Conservation (phyloP, 2,113 vertebrate genomes). For the Crotalus helleri region DNA sequence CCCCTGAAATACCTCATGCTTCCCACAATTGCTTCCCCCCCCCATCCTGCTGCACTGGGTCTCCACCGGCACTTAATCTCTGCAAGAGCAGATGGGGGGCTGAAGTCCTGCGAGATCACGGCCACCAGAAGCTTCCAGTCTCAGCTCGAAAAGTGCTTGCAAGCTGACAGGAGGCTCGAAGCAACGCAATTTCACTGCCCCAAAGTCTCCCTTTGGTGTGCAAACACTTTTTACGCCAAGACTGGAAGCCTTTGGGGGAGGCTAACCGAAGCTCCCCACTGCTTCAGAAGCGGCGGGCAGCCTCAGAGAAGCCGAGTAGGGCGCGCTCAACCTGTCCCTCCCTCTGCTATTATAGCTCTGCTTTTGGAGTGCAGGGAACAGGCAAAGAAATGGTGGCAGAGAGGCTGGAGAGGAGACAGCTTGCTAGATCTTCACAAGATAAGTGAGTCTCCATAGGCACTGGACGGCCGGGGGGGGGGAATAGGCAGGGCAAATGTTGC, state of each 20-base stretch:
- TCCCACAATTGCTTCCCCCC: no score
- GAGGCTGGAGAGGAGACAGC: neutral
- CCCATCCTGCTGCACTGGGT: no score
- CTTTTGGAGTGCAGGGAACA: neutral
- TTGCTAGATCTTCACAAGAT: neutral
- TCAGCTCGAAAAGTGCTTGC: neutral
- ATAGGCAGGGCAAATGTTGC: no score
- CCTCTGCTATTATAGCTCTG: neutral
- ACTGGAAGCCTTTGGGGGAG: neutral
- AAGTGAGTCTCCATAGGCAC: neutral
- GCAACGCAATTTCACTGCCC: neutral
- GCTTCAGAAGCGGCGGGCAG: neutral
- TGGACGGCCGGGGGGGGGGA: no score
- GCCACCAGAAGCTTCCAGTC: neutral
- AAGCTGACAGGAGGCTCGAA: neutral
- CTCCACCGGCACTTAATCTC: no score
- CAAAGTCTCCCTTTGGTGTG: neutral
- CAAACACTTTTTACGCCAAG: neutral
- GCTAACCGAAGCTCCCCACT: neutral
- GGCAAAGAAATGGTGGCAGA: neutral
- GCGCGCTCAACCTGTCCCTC: no score
- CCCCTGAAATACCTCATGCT: no score
- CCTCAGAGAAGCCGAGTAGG: neutral
- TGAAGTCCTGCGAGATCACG: neutral
- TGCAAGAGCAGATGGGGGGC: no score